Conservation (phyloP, 2,888 invertebrate genomes). For the Aporophyla nigra region DNA sequence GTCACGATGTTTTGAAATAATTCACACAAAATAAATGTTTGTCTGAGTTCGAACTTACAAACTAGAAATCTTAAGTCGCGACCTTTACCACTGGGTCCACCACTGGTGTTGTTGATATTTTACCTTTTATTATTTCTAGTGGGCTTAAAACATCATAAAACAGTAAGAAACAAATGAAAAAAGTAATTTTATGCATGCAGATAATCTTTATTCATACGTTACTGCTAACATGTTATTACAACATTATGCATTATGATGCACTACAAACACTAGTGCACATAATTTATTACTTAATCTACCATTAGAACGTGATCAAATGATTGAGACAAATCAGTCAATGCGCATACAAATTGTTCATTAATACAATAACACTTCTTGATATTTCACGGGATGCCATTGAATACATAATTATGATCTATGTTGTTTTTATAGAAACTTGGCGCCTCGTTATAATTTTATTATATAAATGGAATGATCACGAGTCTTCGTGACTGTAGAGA, state of each 20-base stretch:
- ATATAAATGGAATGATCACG: conserved; percentile 21
- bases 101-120: background rate
- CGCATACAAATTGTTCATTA: conserved; percentile 26
- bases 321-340: conserved; percentile 31
- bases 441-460: background rate
- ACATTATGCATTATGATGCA: conserved; percentile 21
- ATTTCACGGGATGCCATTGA: conserved; percentile 6
- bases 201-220: conserved; percentile 43
- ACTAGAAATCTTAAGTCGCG: too few species aligned
- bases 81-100: too few species aligned
- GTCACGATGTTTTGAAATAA: too few species aligned
- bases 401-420: conserved; percentile 22
- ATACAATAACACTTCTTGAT: conserved; percentile 9
- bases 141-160: background rate
- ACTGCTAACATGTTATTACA: background rate
- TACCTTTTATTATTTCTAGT: background rate
- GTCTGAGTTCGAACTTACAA: too few species aligned
- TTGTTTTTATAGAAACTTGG: conserved; percentile 12
- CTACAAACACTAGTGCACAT: conserved; percentile 3
- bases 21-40: too few species aligned
- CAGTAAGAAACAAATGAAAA: conserved; percentile 3
- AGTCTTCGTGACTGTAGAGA: conserved; percentile 20
- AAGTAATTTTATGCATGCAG: background rate
- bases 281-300: conserved; percentile 39
- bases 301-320: conserved; percentile 32